Conservation (phyloP, 2,888 invertebrate genomes). For the Hoplodrina ambigua region DNA sequence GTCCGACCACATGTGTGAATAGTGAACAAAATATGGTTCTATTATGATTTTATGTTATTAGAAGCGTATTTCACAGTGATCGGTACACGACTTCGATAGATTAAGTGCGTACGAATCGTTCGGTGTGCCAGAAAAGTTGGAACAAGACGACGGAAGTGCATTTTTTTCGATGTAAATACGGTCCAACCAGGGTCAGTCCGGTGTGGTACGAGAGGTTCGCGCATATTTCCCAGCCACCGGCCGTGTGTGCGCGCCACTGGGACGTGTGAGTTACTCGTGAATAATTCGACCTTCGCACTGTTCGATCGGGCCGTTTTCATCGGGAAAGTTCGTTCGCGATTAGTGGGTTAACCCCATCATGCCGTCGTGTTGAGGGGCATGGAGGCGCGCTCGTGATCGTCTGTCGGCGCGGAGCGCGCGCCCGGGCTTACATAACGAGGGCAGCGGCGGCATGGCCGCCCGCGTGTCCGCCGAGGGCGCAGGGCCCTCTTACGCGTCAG, state of each 20-base stretch:
- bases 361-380: constrained; percentile 88
- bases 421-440: constrained; percentile 89
- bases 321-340: constrained; percentile 80
- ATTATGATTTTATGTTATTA: constrained; percentile 82
- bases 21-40: constrained; percentile 89
- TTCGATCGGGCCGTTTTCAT: constrained; percentile 76
- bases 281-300: constrained; percentile 80
- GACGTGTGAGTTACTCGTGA: constrained; percentile 74
- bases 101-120: constrained; percentile 80
- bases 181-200: constrained; percentile 87
- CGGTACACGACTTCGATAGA: constrained; percentile 77
- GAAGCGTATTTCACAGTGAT: constrained; percentile 79
- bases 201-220: constrained; percentile 84
- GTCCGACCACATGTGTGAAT: constrained; percentile 92
- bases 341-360: constrained; percentile 86
- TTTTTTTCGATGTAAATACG: constrained; percentile 90
- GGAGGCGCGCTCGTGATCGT: constrained; percentile 90
- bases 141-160: constrained; percentile 87
- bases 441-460: constrained; percentile 90
- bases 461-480: constrained; percentile 89
- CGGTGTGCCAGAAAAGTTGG: constrained; percentile 82
- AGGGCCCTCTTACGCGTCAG: constrained; percentile 93
- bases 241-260: constrained; percentile 72
- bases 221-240: constrained; percentile 79
- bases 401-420: constrained; percentile 90